phyloP scores from a whole-genome alignment of 2,797 vertebrate genomes.

The Premnoplex brunnescens region DNA sequence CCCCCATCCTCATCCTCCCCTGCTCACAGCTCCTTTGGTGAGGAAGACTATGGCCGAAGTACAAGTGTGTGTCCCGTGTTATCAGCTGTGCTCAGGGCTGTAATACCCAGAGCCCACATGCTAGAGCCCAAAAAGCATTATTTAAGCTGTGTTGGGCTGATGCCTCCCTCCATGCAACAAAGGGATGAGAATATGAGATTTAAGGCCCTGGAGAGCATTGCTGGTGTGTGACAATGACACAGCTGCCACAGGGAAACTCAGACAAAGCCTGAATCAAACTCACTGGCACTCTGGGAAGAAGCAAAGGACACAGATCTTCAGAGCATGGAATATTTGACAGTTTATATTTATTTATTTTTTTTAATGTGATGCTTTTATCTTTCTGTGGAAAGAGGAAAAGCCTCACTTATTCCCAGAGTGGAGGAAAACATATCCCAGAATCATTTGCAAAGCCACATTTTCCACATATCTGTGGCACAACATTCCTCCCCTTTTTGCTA shows the following conservation, averaged over 20 bases:
- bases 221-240: neutral
- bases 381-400: slow-evolving; percentile 32
- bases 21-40: neutral
- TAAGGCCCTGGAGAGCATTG: neutral
- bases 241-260: neutral
- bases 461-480: neutral
- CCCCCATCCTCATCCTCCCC: neutral
- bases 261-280: neutral
- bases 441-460: slow-evolving; percentile 17
- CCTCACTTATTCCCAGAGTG: neutral
- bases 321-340: neutral
- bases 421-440: neutral
- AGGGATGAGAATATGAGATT: neutral
- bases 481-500: neutral
- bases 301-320: neutral
- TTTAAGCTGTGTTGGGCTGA: neutral
- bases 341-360: neutral
- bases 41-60: neutral
- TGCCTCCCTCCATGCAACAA: neutral
- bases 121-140: neutral
- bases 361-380: neutral
- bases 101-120: neutral
- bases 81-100: neutral
- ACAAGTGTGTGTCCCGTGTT: neutral
- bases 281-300: neutral